These are phyloP conservation scores for Pheosia tremula DNA, from an alignment of 2,888 invertebrate genomes.

Conservation along the genomic window DNA sequence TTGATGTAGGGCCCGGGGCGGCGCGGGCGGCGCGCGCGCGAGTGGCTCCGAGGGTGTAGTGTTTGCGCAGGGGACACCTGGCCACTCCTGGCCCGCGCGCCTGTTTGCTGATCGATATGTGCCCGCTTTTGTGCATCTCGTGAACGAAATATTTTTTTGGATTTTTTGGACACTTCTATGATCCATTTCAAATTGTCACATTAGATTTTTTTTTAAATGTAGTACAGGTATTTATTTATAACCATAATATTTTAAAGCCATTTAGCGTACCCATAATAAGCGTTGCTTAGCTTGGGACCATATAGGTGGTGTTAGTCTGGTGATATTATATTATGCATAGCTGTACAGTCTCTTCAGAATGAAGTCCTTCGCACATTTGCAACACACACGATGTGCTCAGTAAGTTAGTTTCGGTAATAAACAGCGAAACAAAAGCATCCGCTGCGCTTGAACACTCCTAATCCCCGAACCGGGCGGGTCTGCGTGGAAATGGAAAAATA, in stretches of 20 bases:
- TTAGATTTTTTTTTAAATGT: too few species aligned
- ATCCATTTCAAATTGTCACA: too few species aligned
- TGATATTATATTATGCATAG: too few species aligned
- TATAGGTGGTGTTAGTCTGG: too few species aligned
- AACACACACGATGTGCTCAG: constrained; percentile 27
- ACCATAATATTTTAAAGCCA: too few species aligned
- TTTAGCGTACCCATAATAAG: too few species aligned
- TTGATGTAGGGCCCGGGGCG: constrained; percentile 75
- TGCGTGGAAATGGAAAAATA: constrained; percentile 80
- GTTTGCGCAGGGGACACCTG: constrained; percentile 80
- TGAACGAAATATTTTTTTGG: constrained; percentile 32
- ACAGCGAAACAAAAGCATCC: constrained; percentile 53
- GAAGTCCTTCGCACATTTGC: not conserved
- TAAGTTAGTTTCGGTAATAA: constrained; percentile 43
- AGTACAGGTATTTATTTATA: too few species aligned
- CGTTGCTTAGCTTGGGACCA: too few species aligned
- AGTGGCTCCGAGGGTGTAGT: constrained; percentile 45
- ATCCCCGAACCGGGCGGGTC: constrained; percentile 71
- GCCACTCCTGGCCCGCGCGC: constrained; percentile 54
- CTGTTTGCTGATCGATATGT: constrained; percentile 74
- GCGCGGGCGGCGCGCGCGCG: constrained; percentile 40
- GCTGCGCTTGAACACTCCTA: constrained; percentile 58
- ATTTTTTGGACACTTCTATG: constrained; percentile 12
- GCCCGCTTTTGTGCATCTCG: constrained; percentile 45
- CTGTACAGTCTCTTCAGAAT: too few species aligned